phyloP scores from a whole-genome alignment of 1,140 invertebrate genomes.

The Archegozetes longisetosus region DNA sequence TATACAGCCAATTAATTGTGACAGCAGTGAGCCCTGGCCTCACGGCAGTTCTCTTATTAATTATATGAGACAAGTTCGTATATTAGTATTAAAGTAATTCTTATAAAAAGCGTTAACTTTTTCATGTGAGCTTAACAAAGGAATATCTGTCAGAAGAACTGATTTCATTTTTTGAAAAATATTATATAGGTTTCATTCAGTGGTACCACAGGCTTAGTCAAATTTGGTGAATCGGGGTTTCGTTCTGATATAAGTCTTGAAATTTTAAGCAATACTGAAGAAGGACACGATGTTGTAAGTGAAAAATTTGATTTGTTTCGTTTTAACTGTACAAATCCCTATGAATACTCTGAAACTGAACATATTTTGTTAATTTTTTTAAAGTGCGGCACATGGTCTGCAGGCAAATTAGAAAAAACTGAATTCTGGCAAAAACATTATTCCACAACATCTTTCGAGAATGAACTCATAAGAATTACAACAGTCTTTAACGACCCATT shows the following conservation, averaged over 20 bases:
- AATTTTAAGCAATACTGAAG: constrained; percentile 64
- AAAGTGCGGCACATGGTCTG: neutral
- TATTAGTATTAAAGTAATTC: neutral
- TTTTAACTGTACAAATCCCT: neutral
- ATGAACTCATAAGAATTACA: neutral
- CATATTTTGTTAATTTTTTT: neutral
- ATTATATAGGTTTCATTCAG: constrained; percentile 59
- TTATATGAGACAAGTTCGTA: constrained; percentile 84
- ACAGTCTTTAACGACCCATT: constrained; percentile 14
- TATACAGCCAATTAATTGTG: constrained; percentile 57
- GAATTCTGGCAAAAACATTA: neutral
- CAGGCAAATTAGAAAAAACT: neutral
- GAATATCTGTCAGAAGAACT: too few relatives aligned
- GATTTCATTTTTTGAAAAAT: neutral
- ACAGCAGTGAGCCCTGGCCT: constrained; percentile 74
- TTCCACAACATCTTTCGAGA: neutral
- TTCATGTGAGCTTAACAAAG: too few relatives aligned
- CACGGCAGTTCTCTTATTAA: constrained; percentile 88
- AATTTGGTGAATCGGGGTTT: constrained; percentile 86
- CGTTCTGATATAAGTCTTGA: constrained; percentile 75
- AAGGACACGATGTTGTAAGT: constrained; percentile 24
- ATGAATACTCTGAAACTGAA: neutral
- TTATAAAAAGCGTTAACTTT: too few relatives aligned
- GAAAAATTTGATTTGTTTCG: neutral
- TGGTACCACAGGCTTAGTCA: constrained; percentile 80